Conservation (phyloP, 2,113 vertebrate species). For the cattle (Bos taurus) region DNA sequence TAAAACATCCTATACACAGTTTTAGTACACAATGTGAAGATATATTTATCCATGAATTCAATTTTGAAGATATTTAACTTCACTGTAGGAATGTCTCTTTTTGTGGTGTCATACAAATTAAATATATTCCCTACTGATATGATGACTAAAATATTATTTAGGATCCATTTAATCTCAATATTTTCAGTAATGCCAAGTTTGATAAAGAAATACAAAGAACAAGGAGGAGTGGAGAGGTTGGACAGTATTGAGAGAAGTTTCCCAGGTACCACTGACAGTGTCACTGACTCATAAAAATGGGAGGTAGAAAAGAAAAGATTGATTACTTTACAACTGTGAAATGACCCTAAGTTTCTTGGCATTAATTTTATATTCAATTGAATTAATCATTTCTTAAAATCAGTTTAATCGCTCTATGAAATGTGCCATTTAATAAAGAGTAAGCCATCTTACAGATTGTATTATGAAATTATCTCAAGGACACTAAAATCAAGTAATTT, state of each 20-base stretch:
- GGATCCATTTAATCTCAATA: not conserved
- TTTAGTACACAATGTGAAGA: not conserved
- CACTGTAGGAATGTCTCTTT: not conserved
- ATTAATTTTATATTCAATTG: not conserved
- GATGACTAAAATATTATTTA: not conserved
- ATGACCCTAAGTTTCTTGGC: not conserved
- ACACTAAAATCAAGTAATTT: not conserved
- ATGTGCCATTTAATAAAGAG: not conserved
- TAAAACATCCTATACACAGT: not conserved
- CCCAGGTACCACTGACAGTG: rapidly evolving
- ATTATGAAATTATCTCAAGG: not conserved
- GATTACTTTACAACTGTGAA: not conserved
- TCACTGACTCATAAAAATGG: not conserved
- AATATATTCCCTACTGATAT: not conserved
- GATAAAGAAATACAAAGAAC: not conserved
- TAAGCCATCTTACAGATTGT: not conserved
- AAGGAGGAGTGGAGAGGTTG: rapidly evolving
- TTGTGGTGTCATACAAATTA: not conserved
- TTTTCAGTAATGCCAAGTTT: not conserved
- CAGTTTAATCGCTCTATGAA: not conserved
- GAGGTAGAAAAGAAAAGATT: not conserved
- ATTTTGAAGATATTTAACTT: not conserved
- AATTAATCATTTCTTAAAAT: not conserved
- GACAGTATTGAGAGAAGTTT: not conserved
- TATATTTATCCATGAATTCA: not conserved